Base-by-base conservation (phyloP, 2,797 vertebrate species). In the Coluber constrictor region DNA sequence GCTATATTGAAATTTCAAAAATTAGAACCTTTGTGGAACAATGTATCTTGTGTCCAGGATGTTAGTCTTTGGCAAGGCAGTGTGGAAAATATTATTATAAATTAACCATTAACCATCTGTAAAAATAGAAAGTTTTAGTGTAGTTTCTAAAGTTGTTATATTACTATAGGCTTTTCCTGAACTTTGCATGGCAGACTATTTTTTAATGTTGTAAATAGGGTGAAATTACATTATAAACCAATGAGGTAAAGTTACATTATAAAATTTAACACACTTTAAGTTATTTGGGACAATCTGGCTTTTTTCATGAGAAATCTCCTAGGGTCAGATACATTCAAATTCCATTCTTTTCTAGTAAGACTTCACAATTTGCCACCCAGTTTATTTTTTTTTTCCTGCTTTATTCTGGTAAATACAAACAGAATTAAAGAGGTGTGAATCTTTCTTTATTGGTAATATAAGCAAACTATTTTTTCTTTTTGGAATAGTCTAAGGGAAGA, bases 401-500 rank as follows among this genome's bases (percentile, higher is more conserved):
- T 91, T 29, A 90, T 55, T 18, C 47, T 59, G 47, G 43, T 60
- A 92, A 92, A 79, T 95, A 91, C 95, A 90, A 93, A 92, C 95
- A 95, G 93, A 96, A 90, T 92, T 94, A 93, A 93, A 93, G 89
- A 74, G 56, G 90, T 94, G 93, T 94, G 93, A 92, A 87, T 88
- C 90, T 25, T 18, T 23, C 87, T 90, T 90, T 74, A 18, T 47
- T 63, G 87, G 86, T 29, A 94, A 88, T 94, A 90, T 92, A 91
- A 90, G 83, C n/a, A 43, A 56, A 90, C 93, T 4, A 0, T 88
- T 91, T 90, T 90, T 90, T 55, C 51, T 47, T 51, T 60, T 95
- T 96, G 92, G 79, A 93, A 90, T 87, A 63, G 90, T 94, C 79
- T 43, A 47, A 91, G 90, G 61, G 57, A 27, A 86, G 16, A 88